phyloP scores from a whole-genome alignment of 2,113 vertebrate species.

The Uropsilus gracilis region DNA sequence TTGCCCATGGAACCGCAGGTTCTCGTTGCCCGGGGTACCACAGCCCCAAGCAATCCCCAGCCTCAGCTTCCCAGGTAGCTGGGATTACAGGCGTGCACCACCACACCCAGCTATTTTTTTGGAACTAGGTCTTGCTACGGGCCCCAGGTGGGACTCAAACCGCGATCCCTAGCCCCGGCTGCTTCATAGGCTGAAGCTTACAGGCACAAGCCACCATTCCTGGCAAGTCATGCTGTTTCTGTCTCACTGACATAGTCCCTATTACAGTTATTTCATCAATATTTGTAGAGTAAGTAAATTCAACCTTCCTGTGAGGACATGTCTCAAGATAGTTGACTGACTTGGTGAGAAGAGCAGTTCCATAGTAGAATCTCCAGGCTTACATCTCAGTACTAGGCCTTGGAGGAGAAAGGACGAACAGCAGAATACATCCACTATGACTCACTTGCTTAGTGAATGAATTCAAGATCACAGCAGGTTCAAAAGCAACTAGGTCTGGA shows the following conservation, averaged over 20 bases:
- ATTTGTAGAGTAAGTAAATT: background rate
- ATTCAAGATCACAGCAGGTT: constrained; percentile 3
- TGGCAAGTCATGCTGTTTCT: background rate
- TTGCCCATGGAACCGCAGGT: too few relatives aligned
- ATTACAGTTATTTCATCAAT: background rate
- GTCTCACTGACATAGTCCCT: background rate
- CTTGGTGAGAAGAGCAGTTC: background rate
- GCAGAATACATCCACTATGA: constrained; percentile 4
- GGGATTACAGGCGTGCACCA: too few relatives aligned
- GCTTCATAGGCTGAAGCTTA: too few relatives aligned
- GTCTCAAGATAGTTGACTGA: background rate
- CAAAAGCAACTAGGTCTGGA: background rate
- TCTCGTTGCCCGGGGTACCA: too few relatives aligned
- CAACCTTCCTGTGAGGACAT: background rate
- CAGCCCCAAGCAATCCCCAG: too few relatives aligned
- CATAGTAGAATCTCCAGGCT: background rate
- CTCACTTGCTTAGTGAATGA: background rate
- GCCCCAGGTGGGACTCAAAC: too few relatives aligned
- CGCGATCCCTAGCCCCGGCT: too few relatives aligned
- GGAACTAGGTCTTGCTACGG: too few relatives aligned
- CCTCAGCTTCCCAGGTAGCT: too few relatives aligned
- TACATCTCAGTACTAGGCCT: background rate
- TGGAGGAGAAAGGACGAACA: background rate
- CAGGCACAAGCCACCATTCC: too few relatives aligned
- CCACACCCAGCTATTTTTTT: too few relatives aligned